phyloP scores from a whole-genome alignment of 2,888 invertebrate genomes.

The Apodemia mormo region DNA sequence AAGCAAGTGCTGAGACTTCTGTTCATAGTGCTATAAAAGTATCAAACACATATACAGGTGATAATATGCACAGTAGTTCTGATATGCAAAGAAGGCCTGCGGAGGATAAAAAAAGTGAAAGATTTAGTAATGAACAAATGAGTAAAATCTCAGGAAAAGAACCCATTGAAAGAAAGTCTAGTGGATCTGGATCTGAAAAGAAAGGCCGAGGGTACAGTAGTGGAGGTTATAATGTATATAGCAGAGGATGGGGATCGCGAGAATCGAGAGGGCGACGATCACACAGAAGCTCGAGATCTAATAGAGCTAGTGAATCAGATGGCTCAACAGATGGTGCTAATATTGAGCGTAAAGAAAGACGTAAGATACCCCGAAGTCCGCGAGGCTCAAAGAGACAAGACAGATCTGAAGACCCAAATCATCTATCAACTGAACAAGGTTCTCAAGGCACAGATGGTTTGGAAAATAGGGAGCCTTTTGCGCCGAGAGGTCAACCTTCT shows the following conservation, averaged over 20 bases:
- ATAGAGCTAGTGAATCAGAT: slow-evolving; percentile 86
- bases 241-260: slow-evolving; percentile 74
- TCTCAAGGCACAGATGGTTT: slow-evolving; percentile 52
- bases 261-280: slow-evolving; percentile 76
- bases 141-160: slow-evolving; percentile 75
- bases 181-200: slow-evolving; percentile 75
- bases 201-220: slow-evolving; percentile 76
- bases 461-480: slow-evolving; percentile 86
- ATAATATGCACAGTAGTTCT: slow-evolving; percentile 46
- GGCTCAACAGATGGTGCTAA: slow-evolving; percentile 87
- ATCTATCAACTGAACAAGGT: slow-evolving; percentile 48
- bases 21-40: slow-evolving; percentile 40
- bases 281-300: slow-evolving; percentile 72
- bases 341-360: slow-evolving; percentile 76
- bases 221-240: slow-evolving; percentile 66
- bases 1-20: slow-evolving; percentile 56
- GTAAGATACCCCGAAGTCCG: slow-evolving; percentile 77
- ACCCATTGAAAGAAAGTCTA: slow-evolving; percentile 71
- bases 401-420: slow-evolving; percentile 75
- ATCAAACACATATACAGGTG: slow-evolving; percentile 51
- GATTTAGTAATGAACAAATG: slow-evolving; percentile 61
- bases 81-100: slow-evolving; percentile 54
- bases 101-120: slow-evolving; percentile 66
- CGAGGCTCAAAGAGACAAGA: slow-evolving; percentile 84
- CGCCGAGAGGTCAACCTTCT: slow-evolving; percentile 94